Evolutionary conservation across 2,797 vertebrate species (phyloP).

Genomic region (Leuciscus waleckii): DNA sequence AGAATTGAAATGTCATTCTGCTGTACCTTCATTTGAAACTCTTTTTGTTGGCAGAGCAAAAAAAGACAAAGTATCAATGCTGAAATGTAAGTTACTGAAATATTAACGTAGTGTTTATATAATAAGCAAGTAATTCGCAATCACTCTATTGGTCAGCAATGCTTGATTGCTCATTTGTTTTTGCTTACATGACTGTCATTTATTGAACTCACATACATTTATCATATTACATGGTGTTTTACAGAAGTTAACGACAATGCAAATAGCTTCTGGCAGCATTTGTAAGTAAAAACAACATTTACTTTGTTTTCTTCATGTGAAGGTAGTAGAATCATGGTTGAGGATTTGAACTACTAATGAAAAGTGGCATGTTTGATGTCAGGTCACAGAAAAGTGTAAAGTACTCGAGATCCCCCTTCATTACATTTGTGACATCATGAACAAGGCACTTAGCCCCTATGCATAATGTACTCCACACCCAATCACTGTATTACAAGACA

Average conservation of each 20-base stretch:
- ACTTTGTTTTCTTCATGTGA: neutral
- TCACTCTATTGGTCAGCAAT: neutral
- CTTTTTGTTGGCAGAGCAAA: neutral
- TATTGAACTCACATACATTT: neutral
- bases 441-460: neutral
- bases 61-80: neutral
- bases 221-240: neutral
- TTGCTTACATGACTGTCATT: neutral
- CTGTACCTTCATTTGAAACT: neutral
- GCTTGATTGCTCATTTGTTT: neutral
- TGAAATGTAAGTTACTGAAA: neutral
- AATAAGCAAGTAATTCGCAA: neutral
- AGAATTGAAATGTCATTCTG: neutral
- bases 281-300: neutral
- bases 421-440: neutral
- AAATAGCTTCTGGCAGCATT: neutral
- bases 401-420: neutral
- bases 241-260: neutral
- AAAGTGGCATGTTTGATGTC: slow-evolving; percentile 1
- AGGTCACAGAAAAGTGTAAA: neutral
- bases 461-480: neutral
- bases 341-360: neutral
- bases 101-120: neutral
- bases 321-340: neutral
- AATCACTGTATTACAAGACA: neutral